A percentile compares a stretch with the other conserved stretches of the same genome.
Conservation (phyloP, 2,888 invertebrate genomes). For the Neoaliturus tenellus region DNA sequence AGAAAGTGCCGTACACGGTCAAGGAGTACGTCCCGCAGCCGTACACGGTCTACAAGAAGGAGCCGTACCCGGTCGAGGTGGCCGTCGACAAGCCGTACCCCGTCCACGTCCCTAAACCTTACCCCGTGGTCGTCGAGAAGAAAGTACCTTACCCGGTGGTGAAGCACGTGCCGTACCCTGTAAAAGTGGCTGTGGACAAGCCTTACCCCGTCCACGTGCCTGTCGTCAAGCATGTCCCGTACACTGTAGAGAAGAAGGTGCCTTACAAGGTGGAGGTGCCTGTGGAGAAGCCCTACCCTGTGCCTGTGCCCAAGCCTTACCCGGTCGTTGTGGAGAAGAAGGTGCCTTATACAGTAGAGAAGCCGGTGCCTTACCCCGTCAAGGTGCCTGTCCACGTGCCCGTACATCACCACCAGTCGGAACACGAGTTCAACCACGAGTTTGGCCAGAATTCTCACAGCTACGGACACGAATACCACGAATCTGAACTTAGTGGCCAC, state of each 20-base stretch:
- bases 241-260: constrained; percentile 49
- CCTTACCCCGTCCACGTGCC: constrained; percentile 46
- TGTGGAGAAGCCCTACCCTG: constrained; percentile 52
- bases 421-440: background rate
- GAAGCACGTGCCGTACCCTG: constrained; percentile 40
- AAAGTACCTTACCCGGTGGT: constrained; percentile 41
- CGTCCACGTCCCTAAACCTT: constrained; percentile 36
- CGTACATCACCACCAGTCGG: constrained; percentile 19
- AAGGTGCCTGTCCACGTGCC: constrained; percentile 31
- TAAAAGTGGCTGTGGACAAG: constrained; percentile 41
- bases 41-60: constrained; percentile 45
- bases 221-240: constrained; percentile 44
- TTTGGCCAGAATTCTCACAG: too few species aligned
- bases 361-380: constrained; percentile 35
- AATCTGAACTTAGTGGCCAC: too few species aligned
- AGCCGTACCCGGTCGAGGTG: constrained; percentile 35
- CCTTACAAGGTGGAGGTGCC: constrained; percentile 47
- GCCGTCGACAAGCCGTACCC: constrained; percentile 59
- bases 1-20: constrained; percentile 46
- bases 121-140: constrained; percentile 39
- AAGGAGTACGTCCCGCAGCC: constrained; percentile 41
- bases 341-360: constrained; percentile 40
- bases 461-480: too few species aligned
- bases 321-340: constrained; percentile 24
- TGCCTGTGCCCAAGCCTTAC: constrained; percentile 37